A percentile compares a stretch with the other conserved stretches of the same genome.
phyloP scores from a whole-genome alignment of 2,113 vertebrate genomes.

The Anarrhichthys ocellatus region DNA sequence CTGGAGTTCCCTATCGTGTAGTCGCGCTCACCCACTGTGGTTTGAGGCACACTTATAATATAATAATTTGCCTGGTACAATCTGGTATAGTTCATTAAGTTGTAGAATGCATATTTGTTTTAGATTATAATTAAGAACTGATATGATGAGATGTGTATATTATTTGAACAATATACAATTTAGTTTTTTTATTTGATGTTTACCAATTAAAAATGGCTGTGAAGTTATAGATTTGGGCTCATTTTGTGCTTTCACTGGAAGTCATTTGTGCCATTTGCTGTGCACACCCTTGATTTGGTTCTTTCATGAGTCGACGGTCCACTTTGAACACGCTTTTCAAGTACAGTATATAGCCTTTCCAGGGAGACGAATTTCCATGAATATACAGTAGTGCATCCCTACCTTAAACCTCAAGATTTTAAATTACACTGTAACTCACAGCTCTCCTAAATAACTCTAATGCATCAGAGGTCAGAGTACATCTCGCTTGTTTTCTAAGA shows the following conservation, averaged over 20 bases:
- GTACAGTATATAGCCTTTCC: conserved; percentile 1
- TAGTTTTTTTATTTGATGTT: not conserved
- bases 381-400: conserved; percentile 7
- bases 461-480: conserved; percentile 43
- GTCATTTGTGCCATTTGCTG: not conserved
- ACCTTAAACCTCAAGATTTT: conserved; percentile 21
- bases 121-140: conserved; percentile 8
- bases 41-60: conserved; percentile 21
- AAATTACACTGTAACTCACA: conserved; percentile 20
- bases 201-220: not conserved
- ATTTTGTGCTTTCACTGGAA: not conserved
- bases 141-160: not conserved
- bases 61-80: not conserved
- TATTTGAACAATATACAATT: not conserved
- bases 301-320: not conserved
- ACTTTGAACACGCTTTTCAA: conserved; percentile 28
- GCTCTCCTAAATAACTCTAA: conserved; percentile 42
- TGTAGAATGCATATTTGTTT: conserved; percentile 18
- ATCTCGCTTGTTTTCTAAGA: not conserved
- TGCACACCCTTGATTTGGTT: not conserved
- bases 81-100: conserved; percentile 36
- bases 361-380: conserved; percentile 27
- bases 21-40: conserved; percentile 53
- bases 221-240: not conserved
- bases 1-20: conserved; percentile 45